Evolutionary conservation across 2,113 vertebrate genomes (phyloP), one percentile per base, ranked within the genome.

Genomic region (Puffinus mauretanicus): DNA sequence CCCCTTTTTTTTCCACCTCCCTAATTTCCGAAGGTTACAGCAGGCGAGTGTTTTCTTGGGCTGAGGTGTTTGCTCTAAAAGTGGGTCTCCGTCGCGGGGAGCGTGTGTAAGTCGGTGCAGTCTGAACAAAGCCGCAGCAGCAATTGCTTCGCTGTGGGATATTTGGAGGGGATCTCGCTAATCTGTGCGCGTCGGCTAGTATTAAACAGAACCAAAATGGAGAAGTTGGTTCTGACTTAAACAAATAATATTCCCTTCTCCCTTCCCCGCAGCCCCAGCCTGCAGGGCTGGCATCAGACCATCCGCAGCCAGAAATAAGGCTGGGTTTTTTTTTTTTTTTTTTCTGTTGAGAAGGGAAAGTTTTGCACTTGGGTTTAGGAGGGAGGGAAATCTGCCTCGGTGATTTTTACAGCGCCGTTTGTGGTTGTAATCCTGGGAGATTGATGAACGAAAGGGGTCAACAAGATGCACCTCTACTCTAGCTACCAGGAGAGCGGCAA

Each of bases 71-170:
- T 9, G 82, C 91, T 8, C 44, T 29, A 10, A 6, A 27, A 57
- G 70, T 24, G 78, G 82, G 64, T 61, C 62, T 70, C 36, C 6
- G 24, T 80, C 11, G 57, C 18, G 54, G 71, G 67, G 34, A 47
- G 44, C 4, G 25, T 14, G 55, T 34, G 54, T 7, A 13, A 25
- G 17, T 57, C 72, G 32, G 93, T 51, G 89, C 69, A 75, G 91
- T 1, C 70, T 25, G 84, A 94, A 95, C 95, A 97, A 95, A 97
- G 96, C 95, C 78, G 62, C 88, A n/a, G 92, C 84, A 40, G 94
- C 87, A 4, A 10, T 79, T 25, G 79, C 88, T 78, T 86, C 22
- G 38, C 92, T 52, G 86, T 55, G 95, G 92, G 95, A 81, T 96
- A 47, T 93, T 94, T 60, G 64, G 88, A 71, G 54, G 65, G 77